Base-by-base conservation (phyloP, 1,140 invertebrate species). In the Musca domestica region DNA sequence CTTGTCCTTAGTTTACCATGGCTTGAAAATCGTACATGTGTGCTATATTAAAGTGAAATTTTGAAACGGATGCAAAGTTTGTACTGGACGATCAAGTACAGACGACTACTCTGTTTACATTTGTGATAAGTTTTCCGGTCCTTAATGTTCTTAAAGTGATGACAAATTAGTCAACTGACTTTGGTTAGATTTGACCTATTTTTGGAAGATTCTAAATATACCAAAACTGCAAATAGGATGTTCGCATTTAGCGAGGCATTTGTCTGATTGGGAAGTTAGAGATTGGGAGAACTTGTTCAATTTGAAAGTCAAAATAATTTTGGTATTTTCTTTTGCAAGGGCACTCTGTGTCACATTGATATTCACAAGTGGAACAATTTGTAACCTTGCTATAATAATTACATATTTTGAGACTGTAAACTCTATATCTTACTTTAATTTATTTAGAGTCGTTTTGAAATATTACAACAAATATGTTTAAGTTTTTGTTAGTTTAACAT, bases 181-280 rank as follows among this genome's bases (percentile, higher is more conserved):
- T 54, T 61, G 67, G 34, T 41, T 30, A 17, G n/a, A 48, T 56
- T 27, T 63, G 17, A 69, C 72, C 74, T 76, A 76, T 76, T 72
- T 71, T 76, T 74, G 74, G 71, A 52, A 74, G 67, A 63, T 69
- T 70, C 27, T 70, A 69, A 63, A 58, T 67, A 34, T 46, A 41
- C 34, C 34, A 41, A 41, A 41, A 41, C 34, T 41, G 10, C 34
- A 41, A 41, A 71, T 52, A 71, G 67, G 74, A 76, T 76, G 74
- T 74, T 72, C 73, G 73, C 74, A 71, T 68, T 71, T 73, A 41
- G 71, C 75, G 75, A 76, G 75, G 75, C 75, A 76, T 76, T 76
- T 76, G 74, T 75, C 75, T 76, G 75, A 73, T 68, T 51, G 17
- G 30, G 25, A 54, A 67, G 27, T 30, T 30, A 30, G 27, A 30